These are phyloP conservation scores for Calameuta idolon DNA, from an alignment of 2,888 invertebrate genomes.

Conservation along the genomic window DNA sequence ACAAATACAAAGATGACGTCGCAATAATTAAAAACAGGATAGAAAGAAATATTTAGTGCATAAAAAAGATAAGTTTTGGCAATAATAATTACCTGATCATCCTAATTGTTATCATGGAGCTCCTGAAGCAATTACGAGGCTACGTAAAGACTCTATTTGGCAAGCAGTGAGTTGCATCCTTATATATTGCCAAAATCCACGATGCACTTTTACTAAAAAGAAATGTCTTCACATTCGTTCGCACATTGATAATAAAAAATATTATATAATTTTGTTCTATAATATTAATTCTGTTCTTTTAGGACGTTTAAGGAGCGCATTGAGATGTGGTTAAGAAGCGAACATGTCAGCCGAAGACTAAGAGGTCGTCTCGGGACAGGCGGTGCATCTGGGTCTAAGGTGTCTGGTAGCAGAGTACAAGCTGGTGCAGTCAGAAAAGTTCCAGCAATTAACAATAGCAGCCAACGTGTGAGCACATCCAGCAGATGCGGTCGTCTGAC, in stretches of 20 bases:
- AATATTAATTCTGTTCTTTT: conserved; percentile 7
- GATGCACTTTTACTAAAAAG: neutral
- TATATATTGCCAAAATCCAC: neutral
- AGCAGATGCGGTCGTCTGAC: conserved; percentile 59
- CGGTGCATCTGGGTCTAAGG: conserved; percentile 44
- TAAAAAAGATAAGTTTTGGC: neutral
- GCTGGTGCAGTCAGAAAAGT: conserved; percentile 55
- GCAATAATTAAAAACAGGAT: neutral
- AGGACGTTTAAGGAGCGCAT: conserved; percentile 19
- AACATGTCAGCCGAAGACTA: conserved; percentile 62
- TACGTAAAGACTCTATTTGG: neutral
- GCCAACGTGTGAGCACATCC: conserved; percentile 54
- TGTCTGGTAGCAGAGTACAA: conserved; percentile 51
- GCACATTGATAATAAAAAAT: neutral
- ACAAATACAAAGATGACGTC: neutral
- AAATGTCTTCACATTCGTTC: neutral
- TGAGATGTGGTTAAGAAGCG: conserved; percentile 65
- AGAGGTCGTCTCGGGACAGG: conserved; percentile 57
- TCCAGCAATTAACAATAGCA: conserved; percentile 54
- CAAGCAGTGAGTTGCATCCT: neutral
- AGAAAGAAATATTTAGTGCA: neutral
- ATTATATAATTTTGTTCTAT: neutral
- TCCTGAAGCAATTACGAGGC: neutral
- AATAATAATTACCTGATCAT: neutral
- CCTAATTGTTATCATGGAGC: neutral